A percentile compares a stretch with the other conserved stretches of the same genome.
These are phyloP conservation scores for Deroplatys truncata DNA, from an alignment of 2,888 invertebrate genomes.

Conservation along the genomic window DNA sequence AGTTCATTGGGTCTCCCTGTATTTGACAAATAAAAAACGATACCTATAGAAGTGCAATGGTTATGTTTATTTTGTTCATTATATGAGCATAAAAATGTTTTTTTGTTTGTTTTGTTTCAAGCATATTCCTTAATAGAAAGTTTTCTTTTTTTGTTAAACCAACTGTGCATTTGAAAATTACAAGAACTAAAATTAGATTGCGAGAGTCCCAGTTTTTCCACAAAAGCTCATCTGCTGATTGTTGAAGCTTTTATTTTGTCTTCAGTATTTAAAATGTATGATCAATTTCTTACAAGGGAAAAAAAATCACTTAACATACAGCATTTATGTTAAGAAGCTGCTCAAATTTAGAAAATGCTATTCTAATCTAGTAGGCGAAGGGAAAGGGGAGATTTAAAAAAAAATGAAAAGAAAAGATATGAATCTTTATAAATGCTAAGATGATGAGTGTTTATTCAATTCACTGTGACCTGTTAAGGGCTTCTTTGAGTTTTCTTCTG, in stretches of 20 bases:
- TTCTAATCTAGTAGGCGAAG: neutral
- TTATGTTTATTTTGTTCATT: no score
- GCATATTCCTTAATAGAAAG: no score
- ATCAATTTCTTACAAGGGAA: neutral
- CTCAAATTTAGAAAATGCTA: neutral
- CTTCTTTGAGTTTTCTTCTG: neutral
- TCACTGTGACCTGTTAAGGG: conserved; percentile 8
- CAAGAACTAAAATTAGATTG: neutral
- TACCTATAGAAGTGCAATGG: no score
- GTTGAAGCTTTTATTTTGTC: neutral
- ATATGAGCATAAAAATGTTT: no score
- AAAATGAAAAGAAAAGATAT: no score
- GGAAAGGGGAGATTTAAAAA: neutral
- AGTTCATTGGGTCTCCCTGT: no score
- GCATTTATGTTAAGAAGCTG: neutral
- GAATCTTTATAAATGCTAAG: conserved; percentile 26
- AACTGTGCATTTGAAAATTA: no score
- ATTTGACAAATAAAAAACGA: no score
- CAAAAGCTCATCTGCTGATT: neutral
- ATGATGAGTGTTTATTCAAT: conserved; percentile 23
- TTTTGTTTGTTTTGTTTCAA: no score
- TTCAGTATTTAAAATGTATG: neutral
- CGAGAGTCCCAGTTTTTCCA: neutral
- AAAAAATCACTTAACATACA: neutral
- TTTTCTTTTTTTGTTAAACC: no score